These are phyloP conservation scores for Zaprionus davidi DNA, from an alignment of 1,140 invertebrate genomes.

Conservation along the genomic window DNA sequence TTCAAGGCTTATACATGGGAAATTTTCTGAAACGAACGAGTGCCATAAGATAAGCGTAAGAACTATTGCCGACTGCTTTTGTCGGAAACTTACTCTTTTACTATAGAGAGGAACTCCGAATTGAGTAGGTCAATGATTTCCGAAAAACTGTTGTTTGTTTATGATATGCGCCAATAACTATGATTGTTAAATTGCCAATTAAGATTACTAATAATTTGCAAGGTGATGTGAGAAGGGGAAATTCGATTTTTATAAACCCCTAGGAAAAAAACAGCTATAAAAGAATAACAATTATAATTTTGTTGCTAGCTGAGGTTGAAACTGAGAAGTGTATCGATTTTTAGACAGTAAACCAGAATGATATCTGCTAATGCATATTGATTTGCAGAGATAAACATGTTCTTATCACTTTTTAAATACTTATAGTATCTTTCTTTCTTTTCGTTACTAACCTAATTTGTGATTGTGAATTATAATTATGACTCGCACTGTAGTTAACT, in stretches of 20 bases:
- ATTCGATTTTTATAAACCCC: no score
- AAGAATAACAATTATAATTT: no score
- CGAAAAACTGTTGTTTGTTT: background rate
- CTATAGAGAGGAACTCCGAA: background rate
- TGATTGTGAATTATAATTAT: background rate
- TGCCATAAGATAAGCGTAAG: background rate
- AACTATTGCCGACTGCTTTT: background rate
- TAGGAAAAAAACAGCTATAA: no score
- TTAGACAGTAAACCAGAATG: background rate
- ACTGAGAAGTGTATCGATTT: no score
- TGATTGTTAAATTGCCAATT: background rate
- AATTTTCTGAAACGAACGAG: background rate
- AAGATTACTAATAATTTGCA: no score
- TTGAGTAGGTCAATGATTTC: background rate
- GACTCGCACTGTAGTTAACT: background rate
- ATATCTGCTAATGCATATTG: background rate
- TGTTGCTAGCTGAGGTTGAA: no score
- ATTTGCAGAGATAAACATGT: background rate
- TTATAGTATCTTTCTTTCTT: background rate
- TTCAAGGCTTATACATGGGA: constrained; percentile 3
- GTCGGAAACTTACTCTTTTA: background rate
- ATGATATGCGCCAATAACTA: background rate
- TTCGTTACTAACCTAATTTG: no score
- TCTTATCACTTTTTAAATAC: background rate
- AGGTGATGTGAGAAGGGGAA: no score